Conservation (phyloP, 1,140 invertebrate species). For the Drosophila bocki region DNA sequence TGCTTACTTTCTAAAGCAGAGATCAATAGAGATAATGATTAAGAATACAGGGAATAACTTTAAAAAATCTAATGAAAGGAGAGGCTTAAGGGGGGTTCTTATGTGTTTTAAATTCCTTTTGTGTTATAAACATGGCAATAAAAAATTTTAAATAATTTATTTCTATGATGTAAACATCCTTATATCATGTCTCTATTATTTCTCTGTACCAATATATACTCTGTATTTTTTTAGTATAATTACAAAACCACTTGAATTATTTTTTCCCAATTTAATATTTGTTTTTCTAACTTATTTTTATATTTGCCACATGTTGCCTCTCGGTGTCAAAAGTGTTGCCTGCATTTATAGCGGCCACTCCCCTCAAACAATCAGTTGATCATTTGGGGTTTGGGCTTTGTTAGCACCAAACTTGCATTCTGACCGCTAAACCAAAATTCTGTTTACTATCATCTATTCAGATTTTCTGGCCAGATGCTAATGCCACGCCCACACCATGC, state of each 20-base stretch:
- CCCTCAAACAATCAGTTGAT: constrained; percentile 3
- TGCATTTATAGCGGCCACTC: constrained; percentile 27
- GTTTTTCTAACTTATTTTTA: not conserved
- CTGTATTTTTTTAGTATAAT: not conserved
- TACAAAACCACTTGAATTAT: not conserved
- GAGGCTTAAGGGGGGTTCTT: too few relatives aligned
- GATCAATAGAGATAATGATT: not conserved
- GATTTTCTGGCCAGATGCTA: constrained; percentile 46
- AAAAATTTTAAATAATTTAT: not conserved
- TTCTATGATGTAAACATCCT: not conserved
- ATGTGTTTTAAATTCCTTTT: too few relatives aligned
- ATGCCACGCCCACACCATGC: constrained; percentile 38
- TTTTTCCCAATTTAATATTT: not conserved
- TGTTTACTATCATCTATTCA: constrained; percentile 57
- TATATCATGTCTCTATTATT: too few relatives aligned
- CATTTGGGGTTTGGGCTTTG: constrained; percentile 11
- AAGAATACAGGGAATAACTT: not conserved
- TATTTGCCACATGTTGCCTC: constrained; percentile 29
- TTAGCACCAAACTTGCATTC: constrained; percentile 15
- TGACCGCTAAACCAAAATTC: constrained; percentile 42
- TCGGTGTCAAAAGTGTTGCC: constrained; percentile 34
- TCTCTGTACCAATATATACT: not conserved
- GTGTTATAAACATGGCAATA: too few relatives aligned
- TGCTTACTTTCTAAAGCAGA: constrained; percentile 6
- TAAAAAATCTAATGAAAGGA: not conserved